Evolutionary conservation across 2,888 invertebrate species (phyloP), one percentile per base, ranked within the genome.

Genomic region (Sinohyriopsis cumingii): DNA sequence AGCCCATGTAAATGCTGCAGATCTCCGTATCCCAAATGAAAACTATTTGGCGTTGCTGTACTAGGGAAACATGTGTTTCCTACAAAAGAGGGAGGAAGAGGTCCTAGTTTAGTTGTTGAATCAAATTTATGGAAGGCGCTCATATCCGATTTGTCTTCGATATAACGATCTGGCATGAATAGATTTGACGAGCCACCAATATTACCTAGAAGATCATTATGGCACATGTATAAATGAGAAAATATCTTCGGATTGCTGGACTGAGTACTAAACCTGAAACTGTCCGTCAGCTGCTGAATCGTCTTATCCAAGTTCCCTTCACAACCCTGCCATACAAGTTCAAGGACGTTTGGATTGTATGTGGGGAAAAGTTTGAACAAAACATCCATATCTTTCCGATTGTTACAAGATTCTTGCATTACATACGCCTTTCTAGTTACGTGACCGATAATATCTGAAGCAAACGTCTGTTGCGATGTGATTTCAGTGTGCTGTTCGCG

Each of bases 261-360:
- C 62, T 55, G 71, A 62, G 45, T 67, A 72, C 64, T 67, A 59
- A 12, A 76, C 73, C n/a, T 75, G 19, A 45, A 19, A 1, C 45
- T 62, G 28, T 28, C 25, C 53, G 45, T 62, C 45, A 33, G 18
- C 59, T 84, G 84, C 65, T 85, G 82, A n/a, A 85, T 84, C 18
- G 84, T 80, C 25, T 75, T 63, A 63, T 84, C 84, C 59, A 86
- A 71, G 63, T 83, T 82, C 0, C 85, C 83, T 0, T 84, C 85
- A 63, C 85, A 84, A 3, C 84, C 85, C 64, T 86, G 86, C 82
- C 81, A 86, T 20, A 85, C 81, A 20, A 86, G 70, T 65, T 87
- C 86, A 56, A 86, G 71, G 7, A 85, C 76, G 65, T 81, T 83
- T 9, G 83, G 80, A 66, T 85, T 86, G 55, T 82, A 77, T 9